phyloP scores from a whole-genome alignment of 2,113 vertebrate genomes.

The Charina bottae region DNA sequence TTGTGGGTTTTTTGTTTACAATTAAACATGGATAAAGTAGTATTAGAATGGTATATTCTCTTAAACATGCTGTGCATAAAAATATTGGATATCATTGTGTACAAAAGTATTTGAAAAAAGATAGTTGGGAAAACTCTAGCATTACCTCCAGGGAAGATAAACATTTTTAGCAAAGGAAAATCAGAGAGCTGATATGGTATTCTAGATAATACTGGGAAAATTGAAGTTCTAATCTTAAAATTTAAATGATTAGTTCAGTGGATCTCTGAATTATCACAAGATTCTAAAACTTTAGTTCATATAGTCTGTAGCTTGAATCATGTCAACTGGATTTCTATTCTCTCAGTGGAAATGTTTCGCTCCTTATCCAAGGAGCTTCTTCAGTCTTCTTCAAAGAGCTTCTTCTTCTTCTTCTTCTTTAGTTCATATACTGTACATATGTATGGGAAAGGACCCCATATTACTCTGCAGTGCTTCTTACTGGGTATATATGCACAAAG shows the following conservation, averaged over 20 bases:
- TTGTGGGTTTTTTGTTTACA: slow-evolving; percentile 24
- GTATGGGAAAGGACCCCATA: not conserved
- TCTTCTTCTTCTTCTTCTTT: too few species aligned
- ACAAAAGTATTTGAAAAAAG: not conserved
- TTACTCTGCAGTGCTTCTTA: not conserved
- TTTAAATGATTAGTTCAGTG: not conserved
- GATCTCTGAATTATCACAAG: not conserved
- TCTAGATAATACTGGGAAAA: not conserved
- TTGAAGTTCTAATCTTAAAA: not conserved
- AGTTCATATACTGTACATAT: not conserved
- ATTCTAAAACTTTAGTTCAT: not conserved
- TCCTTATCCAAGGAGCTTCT: too few species aligned
- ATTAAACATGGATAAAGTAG: not conserved
- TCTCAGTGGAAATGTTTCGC: too few species aligned
- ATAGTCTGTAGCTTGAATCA: too few species aligned
- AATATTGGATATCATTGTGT: not conserved
- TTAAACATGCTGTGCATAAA: not conserved
- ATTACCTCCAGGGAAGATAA: not conserved
- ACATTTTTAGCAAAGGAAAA: not conserved
- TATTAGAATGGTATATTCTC: not conserved
- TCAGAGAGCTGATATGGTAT: not conserved
- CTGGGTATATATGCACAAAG: not conserved
- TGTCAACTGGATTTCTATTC: too few species aligned
- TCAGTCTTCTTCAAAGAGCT: too few species aligned
- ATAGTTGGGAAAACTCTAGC: not conserved